Evolutionary conservation across 2,113 vertebrate genomes (phyloP), one percentile per base, ranked within the genome.

Genomic region (Anoplopoma fimbria): DNA sequence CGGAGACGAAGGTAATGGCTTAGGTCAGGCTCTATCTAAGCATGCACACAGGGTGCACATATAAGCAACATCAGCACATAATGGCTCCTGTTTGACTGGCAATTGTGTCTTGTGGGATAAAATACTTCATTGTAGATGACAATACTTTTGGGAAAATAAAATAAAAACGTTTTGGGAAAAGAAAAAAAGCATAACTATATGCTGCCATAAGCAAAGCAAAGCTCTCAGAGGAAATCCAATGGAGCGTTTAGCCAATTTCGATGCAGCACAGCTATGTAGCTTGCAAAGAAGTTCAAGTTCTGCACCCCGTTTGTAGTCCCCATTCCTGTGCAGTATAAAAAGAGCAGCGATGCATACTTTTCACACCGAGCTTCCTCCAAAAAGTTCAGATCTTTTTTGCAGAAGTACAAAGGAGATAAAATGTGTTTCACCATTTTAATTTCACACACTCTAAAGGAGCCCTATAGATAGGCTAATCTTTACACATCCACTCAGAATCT

Each of bases 1-100:
- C 72, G 69, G 78, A 91, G 89, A 78, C 75, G 31, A 84, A 61
- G 27, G 65, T 87, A 92, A 89, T 90, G 82, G 77, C 73, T 87
- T 34, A 75, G 87, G 89, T 88, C 77, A 85, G 86, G n/a, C 77
- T 86, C 58, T 74, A 45, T 82, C 62, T 77, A 68, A 84, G 84
- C 55, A 76, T 78, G 82, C 77, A 78, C 71, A 60, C 25, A 69
- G 33, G 83, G 81, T 62, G 69, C 81, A 84, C 33, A 62, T 61
- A 81, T 60, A 85, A 73, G 89, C 86, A 86, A 89, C 83, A 77
- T 88, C 84, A 85, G 85, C 88, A 90, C 60, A 78, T 85, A 87
- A 90, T 75, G 69, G 73, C 47, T 83, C 38, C 45, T 62, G 60
- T 92, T 89, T 86, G 58, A 75, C 64, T 62, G 31, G 33, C 81